Percentiles rank a stretch among this genome's conserved stretches.
These are phyloP conservation scores for Dasyurus viverrinus DNA, from an alignment of 2,113 vertebrate species.

Conservation along the genomic window DNA sequence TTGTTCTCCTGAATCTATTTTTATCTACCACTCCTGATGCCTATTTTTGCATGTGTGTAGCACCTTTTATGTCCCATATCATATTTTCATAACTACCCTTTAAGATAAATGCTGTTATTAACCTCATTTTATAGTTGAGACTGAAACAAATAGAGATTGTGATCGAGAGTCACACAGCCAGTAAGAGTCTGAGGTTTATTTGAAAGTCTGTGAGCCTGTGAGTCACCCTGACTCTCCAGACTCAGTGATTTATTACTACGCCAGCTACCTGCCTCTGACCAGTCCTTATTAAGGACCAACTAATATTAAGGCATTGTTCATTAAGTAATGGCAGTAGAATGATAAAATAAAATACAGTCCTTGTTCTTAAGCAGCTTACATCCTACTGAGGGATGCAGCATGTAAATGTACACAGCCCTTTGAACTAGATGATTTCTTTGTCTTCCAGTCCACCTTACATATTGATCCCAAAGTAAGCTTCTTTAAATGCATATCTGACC, in stretches of 20 bases:
- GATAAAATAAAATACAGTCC: not conserved
- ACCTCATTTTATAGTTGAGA: not conserved
- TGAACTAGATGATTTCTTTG: not conserved
- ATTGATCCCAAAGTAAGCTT: not conserved
- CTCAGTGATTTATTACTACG: not conserved
- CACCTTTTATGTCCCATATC: not conserved
- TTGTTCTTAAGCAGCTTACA: not conserved
- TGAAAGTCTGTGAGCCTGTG: not conserved
- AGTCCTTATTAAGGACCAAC: not conserved
- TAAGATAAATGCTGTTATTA: not conserved
- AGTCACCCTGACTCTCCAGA: not conserved
- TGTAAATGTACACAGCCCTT: not conserved
- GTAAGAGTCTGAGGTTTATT: not conserved
- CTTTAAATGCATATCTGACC: not conserved
- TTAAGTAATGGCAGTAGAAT: not conserved
- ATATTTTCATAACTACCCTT: not conserved
- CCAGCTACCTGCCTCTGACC: not conserved
- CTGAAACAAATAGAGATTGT: not conserved
- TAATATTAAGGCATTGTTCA: not conserved
- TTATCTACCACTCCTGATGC: too few relatives aligned
- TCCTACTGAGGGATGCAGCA: not conserved
- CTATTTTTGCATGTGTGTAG: not conserved
- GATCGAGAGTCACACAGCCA: not conserved
- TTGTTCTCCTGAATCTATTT: too few relatives aligned
- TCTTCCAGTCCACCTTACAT: not conserved